Percentiles rank a stretch among this genome's conserved stretches.
Evolutionary conservation across 2,888 invertebrate species (phyloP).

Genomic region (Sthenelais limicola): DNA sequence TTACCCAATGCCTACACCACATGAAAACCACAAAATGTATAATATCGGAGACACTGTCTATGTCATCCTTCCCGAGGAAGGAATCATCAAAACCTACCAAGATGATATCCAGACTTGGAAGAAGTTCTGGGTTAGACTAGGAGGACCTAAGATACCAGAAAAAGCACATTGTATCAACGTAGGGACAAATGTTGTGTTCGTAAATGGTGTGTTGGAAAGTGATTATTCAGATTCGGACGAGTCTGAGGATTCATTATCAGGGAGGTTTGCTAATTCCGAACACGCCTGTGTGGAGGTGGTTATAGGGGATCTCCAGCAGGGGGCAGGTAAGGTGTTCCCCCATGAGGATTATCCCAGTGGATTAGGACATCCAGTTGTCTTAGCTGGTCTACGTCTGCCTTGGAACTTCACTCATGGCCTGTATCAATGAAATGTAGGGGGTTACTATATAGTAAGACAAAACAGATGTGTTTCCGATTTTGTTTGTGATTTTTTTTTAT

Average conservation of each 20-base stretch:
- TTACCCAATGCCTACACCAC: not conserved
- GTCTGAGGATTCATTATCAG: not conserved
- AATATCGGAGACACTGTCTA: not conserved
- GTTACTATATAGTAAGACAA: too few species aligned
- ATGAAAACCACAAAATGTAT: slow-evolving; percentile 15
- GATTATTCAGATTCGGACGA: not conserved
- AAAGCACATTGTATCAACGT: not conserved
- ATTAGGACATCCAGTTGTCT: not conserved
- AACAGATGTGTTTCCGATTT: too few species aligned
- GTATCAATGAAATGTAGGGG: not conserved
- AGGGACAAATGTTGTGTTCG: not conserved
- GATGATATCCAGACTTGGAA: not conserved
- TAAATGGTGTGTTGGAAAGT: slow-evolving; percentile 1
- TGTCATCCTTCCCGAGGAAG: slow-evolving; percentile 8
- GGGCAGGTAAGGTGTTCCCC: not conserved
- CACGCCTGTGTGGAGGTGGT: slow-evolving; percentile 13
- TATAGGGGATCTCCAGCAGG: not conserved
- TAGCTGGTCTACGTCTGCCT: slow-evolving; percentile 21
- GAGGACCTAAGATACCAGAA: slow-evolving; percentile 20
- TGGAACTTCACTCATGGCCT: slow-evolving; percentile 7
- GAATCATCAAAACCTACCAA: slow-evolving; percentile 6
- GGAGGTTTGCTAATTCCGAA: not conserved
- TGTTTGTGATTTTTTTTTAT: too few species aligned
- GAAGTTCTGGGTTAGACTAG: slow-evolving; percentile 29
- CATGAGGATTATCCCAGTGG: slow-evolving; percentile 21